Evolutionary conservation across 2,888 invertebrate genomes (phyloP).

Genomic region (Ferdinandea cuprea): DNA sequence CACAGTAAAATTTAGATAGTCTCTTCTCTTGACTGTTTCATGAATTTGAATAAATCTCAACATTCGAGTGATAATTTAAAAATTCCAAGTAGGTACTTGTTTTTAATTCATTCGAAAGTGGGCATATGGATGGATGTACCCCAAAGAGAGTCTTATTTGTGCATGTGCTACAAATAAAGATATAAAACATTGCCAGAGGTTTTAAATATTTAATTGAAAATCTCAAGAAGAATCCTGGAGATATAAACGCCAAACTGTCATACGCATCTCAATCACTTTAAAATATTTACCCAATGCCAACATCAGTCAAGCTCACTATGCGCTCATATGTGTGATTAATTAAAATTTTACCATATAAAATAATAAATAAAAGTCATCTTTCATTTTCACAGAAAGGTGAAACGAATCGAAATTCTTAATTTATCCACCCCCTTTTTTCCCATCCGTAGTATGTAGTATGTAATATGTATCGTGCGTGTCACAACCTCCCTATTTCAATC

Average conservation of each 20-base stretch:
- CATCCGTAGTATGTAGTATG: constrained; percentile 2
- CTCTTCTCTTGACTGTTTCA: neutral
- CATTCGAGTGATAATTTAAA: constrained; percentile 20
- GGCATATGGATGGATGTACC: too few species aligned
- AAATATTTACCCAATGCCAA: constrained; percentile 10
- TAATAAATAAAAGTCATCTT: constrained; percentile 19
- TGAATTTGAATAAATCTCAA: constrained; percentile 40
- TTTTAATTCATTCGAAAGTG: constrained; percentile 14
- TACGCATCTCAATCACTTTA: constrained; percentile 13
- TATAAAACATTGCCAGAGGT: neutral
- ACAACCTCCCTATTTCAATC: constrained; percentile 41
- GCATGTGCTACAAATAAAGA: too few species aligned
- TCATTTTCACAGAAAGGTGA: constrained; percentile 35
- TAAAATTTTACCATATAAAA: constrained; percentile 46
- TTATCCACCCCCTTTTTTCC: constrained; percentile 30
- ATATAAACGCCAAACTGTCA: constrained; percentile 8
- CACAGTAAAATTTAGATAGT: neutral
- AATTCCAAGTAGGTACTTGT: constrained; percentile 20
- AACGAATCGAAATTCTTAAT: constrained; percentile 46
- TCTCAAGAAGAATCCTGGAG: neutral
- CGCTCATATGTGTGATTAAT: constrained; percentile 39
- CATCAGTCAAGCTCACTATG: constrained; percentile 17
- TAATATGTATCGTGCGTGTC: too few species aligned
- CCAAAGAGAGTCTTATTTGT: neutral
- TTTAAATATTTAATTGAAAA: neutral